Base-by-base conservation (phyloP, 2,797 vertebrate species). In the Danio tinwini region DNA sequence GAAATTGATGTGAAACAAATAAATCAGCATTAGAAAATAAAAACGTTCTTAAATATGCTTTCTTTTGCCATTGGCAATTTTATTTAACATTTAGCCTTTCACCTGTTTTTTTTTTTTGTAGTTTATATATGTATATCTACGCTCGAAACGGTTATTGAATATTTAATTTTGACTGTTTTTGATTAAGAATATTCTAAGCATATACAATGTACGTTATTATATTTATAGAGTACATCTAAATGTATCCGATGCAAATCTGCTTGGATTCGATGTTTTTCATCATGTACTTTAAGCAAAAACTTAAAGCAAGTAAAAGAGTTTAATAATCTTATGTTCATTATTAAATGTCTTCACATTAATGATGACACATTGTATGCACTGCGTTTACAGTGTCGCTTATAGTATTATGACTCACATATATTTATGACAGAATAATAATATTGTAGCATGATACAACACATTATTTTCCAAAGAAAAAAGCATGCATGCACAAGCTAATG, bases 381-480 rank as follows among this genome's bases (percentile, higher is more conserved):
- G 9, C 17, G 19, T 40, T 37, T 65, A 44, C 17, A 6, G n/a
- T 19, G 7, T 13, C 3, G 37, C n/a, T 55, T 40, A 21, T 39
- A 55, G n/a, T 19, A 42, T 17, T 40, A 55, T 71, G 52, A 71
- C 39, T 70, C 50, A 71, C 52, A 53, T 55, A 44, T 44, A 72
- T 45, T 56, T 64, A 17, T n/a, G 39, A 56, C 17, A 58, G 19
- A 58, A 11, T 29, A 10, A 44, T 58, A 72, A 58, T 72, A 58
- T 58, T 29, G 42, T 14, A 11, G 19, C 21, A 58, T 45, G 16
- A 72, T 13, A 71, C n/a, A 42, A 53, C 19, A 53, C 19, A n/a
- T 68, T n/a, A 49, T 7, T 3, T 19, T 44, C 14, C 5, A 19
- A 3, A 8, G 12, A 45, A 64, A 29, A 59, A 10, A 13, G 44